Base-by-base conservation (phyloP, 1,140 invertebrate genomes). In the Macrostomum lignano region DNA sequence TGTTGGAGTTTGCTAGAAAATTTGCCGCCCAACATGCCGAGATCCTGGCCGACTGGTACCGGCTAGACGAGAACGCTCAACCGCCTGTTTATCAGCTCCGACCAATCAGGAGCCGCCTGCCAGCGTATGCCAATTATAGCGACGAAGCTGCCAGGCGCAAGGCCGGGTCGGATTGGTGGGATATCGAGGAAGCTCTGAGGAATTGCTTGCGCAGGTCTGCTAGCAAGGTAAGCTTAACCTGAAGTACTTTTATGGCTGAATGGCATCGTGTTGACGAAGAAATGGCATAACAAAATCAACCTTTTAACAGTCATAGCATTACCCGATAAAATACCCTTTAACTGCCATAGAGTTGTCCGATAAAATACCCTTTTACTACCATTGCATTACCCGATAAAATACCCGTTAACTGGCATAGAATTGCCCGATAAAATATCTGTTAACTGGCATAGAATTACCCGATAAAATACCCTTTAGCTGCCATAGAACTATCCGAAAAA, bases 1-100 rank as follows among this genome's bases (percentile, higher is more conserved):
- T 52, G n/a, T 29, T 34, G 13, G 21, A 32, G 14, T 36, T 39
- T 24, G 42, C 42, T 2, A 38, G 36, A 10, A 28, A 31, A 5
- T 5, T 3, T 5, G 15, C 19, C 19, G 14, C 26, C 15, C 15
- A 28, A 28, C 14, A 34, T 4, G 17, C 4, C 15, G 32, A 34
- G 3, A 4, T 34, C 14, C 9, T 34, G 15, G 14, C 17, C 3
- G 20, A 34, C 7, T 34, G 32, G 32, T 34, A 17, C 20, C 3
- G 28, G 17, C 10, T 17, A 15, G 32, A 34, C 20, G 32, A 26
- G 9, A 34, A 34, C 20, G 20, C 21, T 21, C 6, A 17, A 21
- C 32, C 32, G 11, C 32, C 32, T 4, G 32, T 34, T 9, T 34
- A 34, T 15, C 3, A 21, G 14, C n/a, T 28, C 9, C 19, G 19